phyloP scores from a whole-genome alignment of 2,113 vertebrate species.

The Melozone crissalis region DNA sequence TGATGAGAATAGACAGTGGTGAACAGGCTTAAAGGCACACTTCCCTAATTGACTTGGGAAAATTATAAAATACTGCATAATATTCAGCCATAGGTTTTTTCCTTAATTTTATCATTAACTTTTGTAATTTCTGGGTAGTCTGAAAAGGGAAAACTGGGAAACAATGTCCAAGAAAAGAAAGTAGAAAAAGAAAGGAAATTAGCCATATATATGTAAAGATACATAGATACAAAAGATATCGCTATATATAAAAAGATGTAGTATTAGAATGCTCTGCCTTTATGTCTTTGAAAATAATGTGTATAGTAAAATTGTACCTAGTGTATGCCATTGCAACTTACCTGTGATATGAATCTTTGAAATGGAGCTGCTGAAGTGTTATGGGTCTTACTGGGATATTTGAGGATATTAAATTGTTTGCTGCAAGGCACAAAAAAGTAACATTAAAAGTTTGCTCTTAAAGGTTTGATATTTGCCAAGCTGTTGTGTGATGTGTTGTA shows the following conservation, averaged over 20 bases:
- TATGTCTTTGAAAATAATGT: background rate
- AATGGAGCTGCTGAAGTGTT: background rate
- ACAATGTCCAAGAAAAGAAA: background rate
- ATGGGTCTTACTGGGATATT: background rate
- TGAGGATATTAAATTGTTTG: background rate
- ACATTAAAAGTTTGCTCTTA: background rate
- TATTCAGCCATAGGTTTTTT: background rate
- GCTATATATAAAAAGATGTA: background rate
- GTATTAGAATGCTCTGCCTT: background rate
- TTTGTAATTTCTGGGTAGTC: background rate
- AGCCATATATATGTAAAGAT: background rate
- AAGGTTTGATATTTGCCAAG: background rate
- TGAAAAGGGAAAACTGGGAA: background rate
- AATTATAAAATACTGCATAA: background rate
- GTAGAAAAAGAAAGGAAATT: background rate
- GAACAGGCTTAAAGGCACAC: background rate
- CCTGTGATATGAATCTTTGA: background rate
- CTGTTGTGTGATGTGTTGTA: background rate
- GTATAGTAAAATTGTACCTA: background rate
- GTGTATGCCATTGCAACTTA: background rate
- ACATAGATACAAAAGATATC: background rate
- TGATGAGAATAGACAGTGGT: background rate
- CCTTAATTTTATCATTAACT: background rate
- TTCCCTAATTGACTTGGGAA: background rate
- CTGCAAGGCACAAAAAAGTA: background rate